These are phyloP conservation scores for Oophaga pumilio DNA, from an alignment of 2,113 vertebrate species.

Conservation along the genomic window DNA sequence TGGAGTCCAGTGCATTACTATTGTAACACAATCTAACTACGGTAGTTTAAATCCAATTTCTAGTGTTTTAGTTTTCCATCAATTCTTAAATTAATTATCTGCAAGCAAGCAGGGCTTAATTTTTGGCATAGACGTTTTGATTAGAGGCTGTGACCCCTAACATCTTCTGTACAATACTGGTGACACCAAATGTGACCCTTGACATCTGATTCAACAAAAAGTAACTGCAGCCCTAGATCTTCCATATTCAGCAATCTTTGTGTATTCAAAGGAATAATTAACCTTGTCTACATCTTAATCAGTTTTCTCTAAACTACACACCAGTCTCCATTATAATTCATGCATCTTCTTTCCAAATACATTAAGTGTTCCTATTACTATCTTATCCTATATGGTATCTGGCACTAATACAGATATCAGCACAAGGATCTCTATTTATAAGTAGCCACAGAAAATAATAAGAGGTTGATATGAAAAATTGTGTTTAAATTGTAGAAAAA, in stretches of 20 bases:
- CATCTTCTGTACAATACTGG: slow-evolving; percentile 76
- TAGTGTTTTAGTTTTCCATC: slow-evolving; percentile 77
- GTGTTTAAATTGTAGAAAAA: background rate
- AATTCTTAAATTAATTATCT: slow-evolving; percentile 94
- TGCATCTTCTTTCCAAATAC: background rate
- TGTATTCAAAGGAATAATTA: slow-evolving; percentile 71
- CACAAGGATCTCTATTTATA: background rate
- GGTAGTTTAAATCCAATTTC: slow-evolving; percentile 52
- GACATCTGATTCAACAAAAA: slow-evolving; percentile 87
- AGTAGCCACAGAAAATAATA: background rate
- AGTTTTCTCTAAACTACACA: slow-evolving; percentile 32
- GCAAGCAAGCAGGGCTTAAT: slow-evolving; percentile 88
- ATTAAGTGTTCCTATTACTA: background rate
- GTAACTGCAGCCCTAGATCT: slow-evolving; percentile 74
- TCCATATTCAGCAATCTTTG: slow-evolving; percentile 78
- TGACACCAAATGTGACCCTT: slow-evolving; percentile 83
- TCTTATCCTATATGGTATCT: background rate
- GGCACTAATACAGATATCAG: background rate
- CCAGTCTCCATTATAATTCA: slow-evolving; percentile 25
- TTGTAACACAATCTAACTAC: slow-evolving; percentile 34
- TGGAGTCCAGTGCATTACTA: slow-evolving; percentile 2
- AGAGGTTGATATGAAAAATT: background rate
- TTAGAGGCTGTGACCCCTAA: slow-evolving; percentile 84
- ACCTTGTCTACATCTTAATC: slow-evolving; percentile 61
- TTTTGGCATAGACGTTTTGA: slow-evolving; percentile 90